Base-by-base conservation (phyloP, 2,797 vertebrate genomes). In the Micromesistius poutassou region DNA sequence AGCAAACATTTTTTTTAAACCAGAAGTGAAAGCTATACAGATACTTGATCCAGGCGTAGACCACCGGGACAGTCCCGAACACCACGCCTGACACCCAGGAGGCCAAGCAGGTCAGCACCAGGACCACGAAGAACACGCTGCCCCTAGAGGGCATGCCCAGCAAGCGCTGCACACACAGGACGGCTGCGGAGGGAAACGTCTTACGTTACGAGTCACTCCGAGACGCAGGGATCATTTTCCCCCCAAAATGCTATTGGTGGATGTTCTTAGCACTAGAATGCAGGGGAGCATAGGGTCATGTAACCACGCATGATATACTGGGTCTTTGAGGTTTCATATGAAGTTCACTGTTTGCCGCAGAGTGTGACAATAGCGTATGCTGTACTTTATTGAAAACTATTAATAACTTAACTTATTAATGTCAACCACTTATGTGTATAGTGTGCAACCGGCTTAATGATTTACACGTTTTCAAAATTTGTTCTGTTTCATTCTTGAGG, bases 31-130 rank as follows among this genome's bases (percentile, higher is more conserved):
- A 73, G 31, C 22, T 5, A 40, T 40, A n/a, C 76, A 25, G 68
- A 16, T 79, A 94, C 93, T 81, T 93, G 85, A 94, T 90, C 94
- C 94, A 95, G 25, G 78, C 14, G 31, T 91, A 93, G 74, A 92
- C 72, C 5, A 94, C 89, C 19, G 94, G 94, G 28, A 95, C 75
- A 8, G 82, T 87, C 35, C 93, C 94, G 50, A 94, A 93, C 82
- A 94, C 85, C 36, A 88, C 2, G 33, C 94, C 94, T 1, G 87
- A 91, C 71, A 88, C 73, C 94, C 94, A 95, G 16, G 90, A 91
- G 7, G 81, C 71, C 73, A 90, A 77, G 73, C 92, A 94, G 0
- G 78, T 89, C 9, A 81, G 31, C 36, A 80, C 86, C 78, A 91
- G 82, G 72, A 88, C 78, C 55, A 72, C 30, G 74, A 89, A 90